A percentile compares a stretch with the other conserved stretches of the same genome.
These are phyloP conservation scores for Xylocampa areola DNA, from an alignment of 2,888 invertebrate species.

Conservation along the genomic window DNA sequence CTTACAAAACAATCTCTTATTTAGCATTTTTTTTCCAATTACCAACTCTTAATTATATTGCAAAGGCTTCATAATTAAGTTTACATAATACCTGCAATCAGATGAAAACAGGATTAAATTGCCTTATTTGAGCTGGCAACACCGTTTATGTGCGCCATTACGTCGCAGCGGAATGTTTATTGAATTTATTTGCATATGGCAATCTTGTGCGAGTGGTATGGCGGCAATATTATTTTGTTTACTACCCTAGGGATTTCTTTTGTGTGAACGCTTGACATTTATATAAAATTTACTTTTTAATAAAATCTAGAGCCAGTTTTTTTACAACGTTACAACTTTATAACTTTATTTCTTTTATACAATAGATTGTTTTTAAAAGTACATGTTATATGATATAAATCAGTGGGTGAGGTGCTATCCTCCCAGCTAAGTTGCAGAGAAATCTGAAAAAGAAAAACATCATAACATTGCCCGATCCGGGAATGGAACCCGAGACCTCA, in stretches of 20 bases:
- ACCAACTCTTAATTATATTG: neutral
- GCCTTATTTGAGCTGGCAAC: constrained; percentile 22
- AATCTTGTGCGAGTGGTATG: constrained; percentile 16
- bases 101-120: constrained; percentile 18
- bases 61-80: neutral
- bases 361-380: too few species aligned
- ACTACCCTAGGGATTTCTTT: neutral
- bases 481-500: too few species aligned
- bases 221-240: constrained; percentile 12
- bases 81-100: constrained; percentile 7
- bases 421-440: too few species aligned
- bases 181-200: constrained; percentile 39
- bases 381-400: too few species aligned
- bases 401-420: too few species aligned
- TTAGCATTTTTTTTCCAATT: neutral
- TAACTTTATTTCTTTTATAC: too few species aligned
- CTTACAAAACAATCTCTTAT: too few species aligned
- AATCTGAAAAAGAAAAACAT: too few species aligned
- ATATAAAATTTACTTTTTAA: neutral
- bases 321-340: too few species aligned
- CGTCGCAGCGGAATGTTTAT: constrained; percentile 10
- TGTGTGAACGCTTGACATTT: neutral
- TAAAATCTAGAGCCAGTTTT: too few species aligned
- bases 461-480: too few species aligned
- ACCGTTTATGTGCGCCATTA: constrained; percentile 20